Evolutionary conservation across 2,113 vertebrate genomes (phyloP), one percentile per base, ranked within the genome.

Genomic region (Solea solea): DNA sequence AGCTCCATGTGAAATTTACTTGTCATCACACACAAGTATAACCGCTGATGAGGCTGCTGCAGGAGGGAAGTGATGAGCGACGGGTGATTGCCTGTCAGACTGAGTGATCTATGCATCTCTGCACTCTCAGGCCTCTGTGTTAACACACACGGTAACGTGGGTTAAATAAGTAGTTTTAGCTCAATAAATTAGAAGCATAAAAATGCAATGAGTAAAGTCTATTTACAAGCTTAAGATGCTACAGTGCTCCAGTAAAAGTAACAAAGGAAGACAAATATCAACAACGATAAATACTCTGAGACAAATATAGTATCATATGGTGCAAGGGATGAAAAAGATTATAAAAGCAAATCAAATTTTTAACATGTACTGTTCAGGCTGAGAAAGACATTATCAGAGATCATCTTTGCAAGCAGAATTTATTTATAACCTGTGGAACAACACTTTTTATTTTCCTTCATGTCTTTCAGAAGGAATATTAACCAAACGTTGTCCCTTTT

Each of bases 11-110:
- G 65, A 79, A 60, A 63, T 48, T 70, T 55, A 66, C 7, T 55
- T 76, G 53, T 87, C 84, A 82, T 80, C 76, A 52, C 53, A 52
- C 53, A 48, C 14, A 8, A 40, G 45, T 25, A 54, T 64, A 51
- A 14, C 59, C 9, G 58, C 48, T 56, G 65, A 85, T 85, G 71
- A 80, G 0, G 55, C 63, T 39, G 56, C 12, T 28, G 63, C 10
- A 39, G 68, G 66, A 75, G 70, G 64, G 62, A 64, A 11, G 59
- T 74, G 83, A 84, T 0, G 68, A 86, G 15, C 0, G 73, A 87
- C 65, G 57, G 64, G 56, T 83, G 62, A 86, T 86, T 56, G 65
- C 76, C 81, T 79, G 72, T 80, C 77, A 78, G 74, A 56, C 49
- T 16, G 50, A 13, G 41, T 61, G 50, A 58, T 56, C 13, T 10